Percentiles rank a stretch among this genome's conserved stretches.
Conservation (phyloP, 2,888 invertebrate genomes). For the Eristalinus aeneus region DNA sequence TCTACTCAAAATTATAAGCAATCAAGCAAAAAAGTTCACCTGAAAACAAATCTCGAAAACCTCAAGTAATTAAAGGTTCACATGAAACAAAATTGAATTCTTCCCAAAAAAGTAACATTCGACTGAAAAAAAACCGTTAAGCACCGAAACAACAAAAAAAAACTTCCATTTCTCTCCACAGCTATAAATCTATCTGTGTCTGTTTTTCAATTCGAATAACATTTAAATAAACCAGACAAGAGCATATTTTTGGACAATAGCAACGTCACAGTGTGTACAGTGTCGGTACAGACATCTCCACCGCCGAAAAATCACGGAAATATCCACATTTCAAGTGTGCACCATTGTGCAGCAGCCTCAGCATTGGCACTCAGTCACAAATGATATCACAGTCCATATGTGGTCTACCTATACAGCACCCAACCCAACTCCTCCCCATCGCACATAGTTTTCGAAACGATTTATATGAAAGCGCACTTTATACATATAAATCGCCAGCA, state of each 20-base stretch:
- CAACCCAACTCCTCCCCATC: neutral
- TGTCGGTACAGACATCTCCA: neutral
- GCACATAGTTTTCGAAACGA: constrained; percentile 39
- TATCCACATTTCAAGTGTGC: constrained; percentile 57
- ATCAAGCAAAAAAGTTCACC: too few species aligned
- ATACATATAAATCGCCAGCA: constrained; percentile 59
- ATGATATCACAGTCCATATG: constrained; percentile 61
- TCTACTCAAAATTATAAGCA: too few species aligned
- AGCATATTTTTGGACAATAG: constrained; percentile 12
- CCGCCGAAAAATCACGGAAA: constrained; percentile 12
- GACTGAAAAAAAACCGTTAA: neutral
- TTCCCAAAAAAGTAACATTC: too few species aligned
- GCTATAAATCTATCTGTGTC: neutral
- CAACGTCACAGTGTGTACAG: neutral
- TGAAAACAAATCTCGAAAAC: too few species aligned
- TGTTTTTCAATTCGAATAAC: constrained; percentile 42
- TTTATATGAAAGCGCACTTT: constrained; percentile 60
- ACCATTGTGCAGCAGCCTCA: constrained; percentile 43
- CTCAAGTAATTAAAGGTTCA: too few species aligned
- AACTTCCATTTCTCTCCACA: neutral
- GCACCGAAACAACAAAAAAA: neutral
- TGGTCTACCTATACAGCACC: constrained; percentile 51
- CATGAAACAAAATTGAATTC: too few species aligned
- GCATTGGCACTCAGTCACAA: constrained; percentile 66
- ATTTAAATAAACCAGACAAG: constrained; percentile 48